Base-by-base conservation (phyloP, 2,797 vertebrate genomes). In the Podarcis siculus region DNA sequence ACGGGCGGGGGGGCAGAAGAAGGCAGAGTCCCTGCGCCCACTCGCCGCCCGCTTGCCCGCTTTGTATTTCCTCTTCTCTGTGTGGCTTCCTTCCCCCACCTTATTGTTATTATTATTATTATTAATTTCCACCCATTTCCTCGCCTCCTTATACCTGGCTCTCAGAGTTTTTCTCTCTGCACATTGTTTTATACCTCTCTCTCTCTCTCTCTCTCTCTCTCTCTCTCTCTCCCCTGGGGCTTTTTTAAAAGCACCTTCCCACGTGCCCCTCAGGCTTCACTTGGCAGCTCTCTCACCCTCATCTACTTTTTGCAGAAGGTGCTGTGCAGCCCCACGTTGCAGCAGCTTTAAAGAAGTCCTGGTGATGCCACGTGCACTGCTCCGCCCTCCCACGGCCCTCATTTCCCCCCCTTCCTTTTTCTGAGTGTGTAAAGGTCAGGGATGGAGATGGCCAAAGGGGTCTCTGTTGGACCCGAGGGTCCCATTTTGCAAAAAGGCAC, bases 1-100 rank as follows among this genome's bases (percentile, higher is more conserved):
- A 21, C 8, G 39, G 39, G 42, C 0, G 37, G 3, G 37, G 37
- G 6, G 49, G 3, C 21, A 49, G 72, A 15, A 72, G 45, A 9
- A 9, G n/a, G 17, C 15, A 5, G 55, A 17, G 23, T 58, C 30
- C 2, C 15, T 0, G 12, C 0, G 8, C 15, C 39, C 19, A 1
- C 19, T 64, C 1, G 5, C 21, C 19, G 13, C 49, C 3, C 3
- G 10, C 45, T 49, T 30, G 23, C 27, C 66, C 30, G 27, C 67
- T 69, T 23, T 2, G 9, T 67, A 9, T 30, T 12, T 75, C 30
- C 32, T 39, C 3, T 23, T 32, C 32, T 25, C n/a, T 37, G 25
- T 49, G 39, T 79, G 23, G 15, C 12, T 37, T 35, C 7, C n/a
- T 30, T n/a, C 1, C 17, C 27, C 27, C 35, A n/a, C 35, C 1